Conservation (phyloP, 2,888 invertebrate genomes). For the Teleogryllus oceanicus region DNA sequence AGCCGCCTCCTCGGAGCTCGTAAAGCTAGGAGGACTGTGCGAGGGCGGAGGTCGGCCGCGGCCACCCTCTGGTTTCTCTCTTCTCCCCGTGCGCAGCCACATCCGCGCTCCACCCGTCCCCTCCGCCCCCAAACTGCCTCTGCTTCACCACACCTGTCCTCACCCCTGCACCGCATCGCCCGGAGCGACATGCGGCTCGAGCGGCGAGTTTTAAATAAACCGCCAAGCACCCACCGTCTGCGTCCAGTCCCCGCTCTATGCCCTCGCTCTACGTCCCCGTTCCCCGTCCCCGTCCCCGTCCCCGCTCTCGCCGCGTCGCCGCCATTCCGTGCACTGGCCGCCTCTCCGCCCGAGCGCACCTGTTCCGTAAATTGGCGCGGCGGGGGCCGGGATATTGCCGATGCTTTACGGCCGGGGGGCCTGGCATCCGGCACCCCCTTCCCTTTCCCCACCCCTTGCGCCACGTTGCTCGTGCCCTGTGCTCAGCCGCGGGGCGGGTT, state of each 20-base stretch:
- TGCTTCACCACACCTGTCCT: background rate
- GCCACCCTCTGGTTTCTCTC: too few relatives aligned
- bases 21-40: too few relatives aligned
- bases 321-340: background rate
- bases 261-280: background rate
- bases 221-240: background rate
- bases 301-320: background rate
- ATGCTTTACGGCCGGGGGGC: background rate
- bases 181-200: background rate
- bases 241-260: background rate
- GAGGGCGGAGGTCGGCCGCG: too few relatives aligned
- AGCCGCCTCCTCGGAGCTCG: too few relatives aligned
- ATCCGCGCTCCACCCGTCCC: background rate
- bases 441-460: background rate
- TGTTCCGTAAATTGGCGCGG: background rate
- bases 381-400: background rate
- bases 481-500: too few relatives aligned
- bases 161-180: background rate
- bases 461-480: too few relatives aligned
- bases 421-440: background rate
- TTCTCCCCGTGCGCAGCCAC: too few relatives aligned
- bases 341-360: conserved; percentile 2
- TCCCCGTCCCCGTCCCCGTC: background rate
- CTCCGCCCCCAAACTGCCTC: background rate
- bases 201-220: background rate